These are phyloP conservation scores for Mycteria americana DNA, from an alignment of 2,797 vertebrate genomes.

Conservation along the genomic window DNA sequence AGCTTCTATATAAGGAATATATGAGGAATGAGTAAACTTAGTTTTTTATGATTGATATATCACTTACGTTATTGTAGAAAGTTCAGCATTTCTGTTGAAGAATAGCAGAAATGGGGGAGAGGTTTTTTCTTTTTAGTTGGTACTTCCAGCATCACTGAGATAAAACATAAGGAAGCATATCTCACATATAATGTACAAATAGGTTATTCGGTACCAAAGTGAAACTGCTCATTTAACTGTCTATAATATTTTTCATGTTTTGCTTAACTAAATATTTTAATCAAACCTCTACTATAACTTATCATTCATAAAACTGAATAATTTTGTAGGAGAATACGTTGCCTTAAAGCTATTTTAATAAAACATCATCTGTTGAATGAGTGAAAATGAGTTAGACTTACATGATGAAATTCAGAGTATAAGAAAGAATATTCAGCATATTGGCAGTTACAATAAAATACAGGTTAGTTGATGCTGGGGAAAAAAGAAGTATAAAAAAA, in stretches of 20 bases:
- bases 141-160: neutral
- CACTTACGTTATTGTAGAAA: neutral
- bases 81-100: neutral
- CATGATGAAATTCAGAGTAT: neutral
- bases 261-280: neutral
- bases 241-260: neutral
- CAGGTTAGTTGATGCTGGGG: neutral
- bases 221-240: neutral
- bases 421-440: neutral
- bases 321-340: neutral
- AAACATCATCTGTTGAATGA: neutral
- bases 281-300: neutral
- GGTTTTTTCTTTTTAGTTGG: neutral
- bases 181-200: neutral
- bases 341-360: neutral
- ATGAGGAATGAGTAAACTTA: neutral
- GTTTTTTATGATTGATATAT: neutral
- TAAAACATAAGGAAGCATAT: no score
- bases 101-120: neutral
- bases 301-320: neutral
- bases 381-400: neutral
- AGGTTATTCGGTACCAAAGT: neutral
- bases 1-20: neutral
- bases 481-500: neutral
- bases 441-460: neutral